Evolutionary conservation across 2,888 invertebrate species (phyloP), one percentile per base, ranked within the genome.

Genomic region (Lasius platythorax): DNA sequence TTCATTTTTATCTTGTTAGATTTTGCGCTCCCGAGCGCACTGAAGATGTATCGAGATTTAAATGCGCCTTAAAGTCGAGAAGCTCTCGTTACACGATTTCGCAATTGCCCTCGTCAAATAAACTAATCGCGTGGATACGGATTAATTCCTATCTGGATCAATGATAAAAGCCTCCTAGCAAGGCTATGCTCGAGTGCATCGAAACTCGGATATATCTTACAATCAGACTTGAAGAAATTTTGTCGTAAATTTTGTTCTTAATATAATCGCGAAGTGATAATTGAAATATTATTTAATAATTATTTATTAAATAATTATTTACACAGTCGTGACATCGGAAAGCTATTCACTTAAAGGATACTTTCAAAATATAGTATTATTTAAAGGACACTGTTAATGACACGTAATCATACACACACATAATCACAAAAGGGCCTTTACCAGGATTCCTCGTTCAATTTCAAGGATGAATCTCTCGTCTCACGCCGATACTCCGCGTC

Each of bases 351-450:
- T 66, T 23, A 66, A 66, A 66, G 23, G 37, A 66, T 23, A 5
- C 9, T 66, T 40, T 12, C 1, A 18, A 37, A 40, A 23, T 40
- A n/a, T 12, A 66, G 3, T 23, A 53, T 15, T 28, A 50, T 33
- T 75, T 9, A 18, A 68, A 37, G 12, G 18, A 76, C 28, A 50
- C 33, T 78, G 28, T 68, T 50, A 75, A 58, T 46, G 37, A 46
- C 30, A 15, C 23, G 3, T 4, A 6, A 9, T 37, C 9, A 23
- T 23, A 23, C 23, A 23, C 23, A 23, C 23, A 28, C 46, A 15
- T 40, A 58, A 61, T 40, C 30, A 15, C 23, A 23, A 23, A 23
- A 23, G 9, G 37, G 9, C 15, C 28, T 53, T 0, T 28, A 50
- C 2, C 23, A 23, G 18, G 23, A 40, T n/a, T 15, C n/a, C 28